A percentile compares a stretch with the other conserved stretches of the same genome.
phyloP scores from a whole-genome alignment of 2,797 vertebrate species.

The Podarcis siculus region DNA sequence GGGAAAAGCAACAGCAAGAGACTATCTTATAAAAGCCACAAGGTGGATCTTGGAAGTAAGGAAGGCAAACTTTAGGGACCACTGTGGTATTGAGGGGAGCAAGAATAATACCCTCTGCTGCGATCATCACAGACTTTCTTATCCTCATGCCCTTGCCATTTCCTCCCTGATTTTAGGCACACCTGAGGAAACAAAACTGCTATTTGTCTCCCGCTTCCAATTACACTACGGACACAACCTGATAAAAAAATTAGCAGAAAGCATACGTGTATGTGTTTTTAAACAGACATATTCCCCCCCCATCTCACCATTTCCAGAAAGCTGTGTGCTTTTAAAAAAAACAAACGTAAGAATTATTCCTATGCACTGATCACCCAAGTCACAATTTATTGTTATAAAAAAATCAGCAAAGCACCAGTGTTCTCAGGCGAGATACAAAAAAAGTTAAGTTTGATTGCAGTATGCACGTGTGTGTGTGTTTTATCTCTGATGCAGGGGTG shows the following conservation, averaged over 20 bases:
- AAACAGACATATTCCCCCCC: background rate
- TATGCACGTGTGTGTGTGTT: conserved; percentile 19
- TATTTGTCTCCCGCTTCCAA: conserved; percentile 32
- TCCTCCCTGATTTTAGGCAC: conserved; percentile 33
- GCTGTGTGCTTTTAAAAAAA: background rate
- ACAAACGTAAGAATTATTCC: conserved; percentile 41
- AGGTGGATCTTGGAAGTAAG: too few relatives aligned
- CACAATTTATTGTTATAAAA: conserved; percentile 25
- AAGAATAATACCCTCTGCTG: too few relatives aligned
- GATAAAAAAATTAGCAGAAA: conserved; percentile 73
- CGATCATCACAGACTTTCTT: too few relatives aligned
- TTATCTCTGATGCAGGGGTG: conserved; percentile 2
- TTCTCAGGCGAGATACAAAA: conserved; percentile 19
- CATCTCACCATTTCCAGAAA: conserved; percentile 9
- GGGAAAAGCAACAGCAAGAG: background rate
- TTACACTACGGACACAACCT: conserved; percentile 70
- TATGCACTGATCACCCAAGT: conserved; percentile 64
- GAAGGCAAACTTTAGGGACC: too few relatives aligned
- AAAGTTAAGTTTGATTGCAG: background rate
- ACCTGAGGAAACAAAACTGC: conserved; percentile 67
- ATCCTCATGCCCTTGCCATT: too few relatives aligned
- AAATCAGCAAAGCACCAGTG: conserved; percentile 30
- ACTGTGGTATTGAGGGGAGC: too few relatives aligned
- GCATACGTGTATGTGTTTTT: conserved; percentile 11
- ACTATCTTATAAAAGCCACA: background rate